Base-by-base conservation (phyloP, 2,113 vertebrate species). In the Prionailurus bengalensis region DNA sequence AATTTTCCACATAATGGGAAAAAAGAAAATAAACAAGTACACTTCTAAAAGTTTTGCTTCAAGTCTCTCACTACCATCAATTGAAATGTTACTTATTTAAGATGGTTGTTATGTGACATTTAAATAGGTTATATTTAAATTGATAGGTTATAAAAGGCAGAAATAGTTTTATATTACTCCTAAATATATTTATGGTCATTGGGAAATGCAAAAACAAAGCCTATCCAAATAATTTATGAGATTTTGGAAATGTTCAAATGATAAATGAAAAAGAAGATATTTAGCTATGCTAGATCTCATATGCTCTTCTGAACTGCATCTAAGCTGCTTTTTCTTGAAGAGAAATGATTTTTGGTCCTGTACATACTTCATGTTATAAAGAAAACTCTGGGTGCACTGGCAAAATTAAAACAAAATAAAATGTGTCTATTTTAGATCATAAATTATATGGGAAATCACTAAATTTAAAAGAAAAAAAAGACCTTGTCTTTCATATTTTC, bases 241-340 rank as follows among this genome's bases (percentile, higher is more conserved):
- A 74, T 73, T 95, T 89, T 94, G 9, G 31, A 89, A 92, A 82
- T 95, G n/a, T 74, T 86, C n/a, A 95, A 71, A 92, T 89, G 33
- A 92, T 80, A 86, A 58, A 51, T 66, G 15, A 70, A 48, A 89
- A 13, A 58, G 39, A 66, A 83, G 45, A 33, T 71, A 29, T 65
- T 78, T 89, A 82, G 36, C 23, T 48, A 16, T 68, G 15, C 78
- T 78, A 94, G 39, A 73, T 81, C 6, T 83, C 55, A 84, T 19
- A 39, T 0, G 66, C 21, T 66, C 45, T 85, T 97, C 48, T 92
- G 25, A 89, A 96, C 42, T 81, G 45, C 5, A 90, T 4, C 19
- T 42, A 85, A 90, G 33, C 36, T 78, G 45, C 23, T n/a, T 88
- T 89, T 87, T 93, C 51, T 90, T 80, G 4, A 94, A 96, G 5